These are phyloP conservation scores for Meandrusa payeni DNA, from an alignment of 2,888 invertebrate genomes.

Conservation along the genomic window DNA sequence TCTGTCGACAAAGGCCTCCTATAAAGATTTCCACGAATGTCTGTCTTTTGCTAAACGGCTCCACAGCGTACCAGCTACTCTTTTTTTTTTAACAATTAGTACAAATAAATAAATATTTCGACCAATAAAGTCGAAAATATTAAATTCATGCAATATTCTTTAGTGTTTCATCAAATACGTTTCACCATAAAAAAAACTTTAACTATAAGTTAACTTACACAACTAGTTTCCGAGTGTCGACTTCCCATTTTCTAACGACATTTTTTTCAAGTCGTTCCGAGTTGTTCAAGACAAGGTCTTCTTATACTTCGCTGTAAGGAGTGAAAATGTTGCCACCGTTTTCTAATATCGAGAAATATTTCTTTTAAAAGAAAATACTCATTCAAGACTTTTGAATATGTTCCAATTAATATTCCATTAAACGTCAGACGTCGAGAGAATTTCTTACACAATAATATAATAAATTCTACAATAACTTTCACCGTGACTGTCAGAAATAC, in stretches of 20 bases:
- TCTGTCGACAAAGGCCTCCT: no score
- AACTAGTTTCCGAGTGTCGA: conserved; percentile 60
- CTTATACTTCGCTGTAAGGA: conserved; percentile 48
- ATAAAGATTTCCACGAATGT: no score
- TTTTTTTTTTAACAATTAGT: no score
- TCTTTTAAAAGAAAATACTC: conserved; percentile 1
- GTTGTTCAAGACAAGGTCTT: conserved; percentile 47
- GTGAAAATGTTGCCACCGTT: conserved; percentile 50
- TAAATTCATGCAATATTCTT: conserved; percentile 10
- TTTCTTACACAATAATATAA: not conserved
- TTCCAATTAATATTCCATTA: not conserved
- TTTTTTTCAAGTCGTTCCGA: conserved; percentile 60
- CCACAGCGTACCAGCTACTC: no score
- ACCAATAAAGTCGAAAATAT: no score
- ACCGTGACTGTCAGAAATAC: conserved; percentile 7
- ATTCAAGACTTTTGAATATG: no score
- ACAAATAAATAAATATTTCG: no score
- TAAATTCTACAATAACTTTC: conserved; percentile 12
- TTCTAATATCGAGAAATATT: conserved; percentile 23
- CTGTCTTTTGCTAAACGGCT: no score
- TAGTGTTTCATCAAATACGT: conserved; percentile 18
- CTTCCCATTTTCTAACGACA: conserved; percentile 79
- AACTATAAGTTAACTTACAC: conserved; percentile 45
- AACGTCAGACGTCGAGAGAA: conserved; percentile 1
- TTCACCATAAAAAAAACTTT: conserved; percentile 48